Percentiles rank a stretch among this genome's conserved stretches.
phyloP scores from a whole-genome alignment of 2,113 vertebrate genomes.

The Maccullochella peelii region DNA sequence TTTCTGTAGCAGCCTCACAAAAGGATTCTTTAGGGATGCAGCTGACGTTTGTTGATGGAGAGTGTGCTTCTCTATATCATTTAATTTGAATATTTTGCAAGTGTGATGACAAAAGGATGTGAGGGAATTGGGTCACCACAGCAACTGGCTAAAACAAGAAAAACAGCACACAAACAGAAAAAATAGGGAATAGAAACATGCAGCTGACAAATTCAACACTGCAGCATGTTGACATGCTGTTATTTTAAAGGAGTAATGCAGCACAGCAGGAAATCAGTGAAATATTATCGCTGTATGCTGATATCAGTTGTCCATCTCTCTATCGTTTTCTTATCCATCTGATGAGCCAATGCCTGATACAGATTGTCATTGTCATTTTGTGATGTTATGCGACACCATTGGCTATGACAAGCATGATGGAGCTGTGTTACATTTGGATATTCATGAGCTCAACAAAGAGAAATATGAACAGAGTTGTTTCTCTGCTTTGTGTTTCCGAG shows the following conservation, averaged over 20 bases:
- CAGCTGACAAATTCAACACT: neutral
- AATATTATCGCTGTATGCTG: neutral
- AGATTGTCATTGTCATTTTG: neutral
- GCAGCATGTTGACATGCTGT: neutral
- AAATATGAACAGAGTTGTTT: neutral
- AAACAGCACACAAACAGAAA: neutral
- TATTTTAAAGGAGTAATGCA: constrained; percentile 13
- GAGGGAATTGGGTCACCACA: constrained; percentile 56
- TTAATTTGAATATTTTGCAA: constrained; percentile 37
- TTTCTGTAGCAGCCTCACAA: no score
- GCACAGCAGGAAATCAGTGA: neutral
- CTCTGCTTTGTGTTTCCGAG: neutral
- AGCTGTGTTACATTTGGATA: constrained; percentile 18
- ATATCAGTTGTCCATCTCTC: neutral
- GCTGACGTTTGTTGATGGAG: constrained; percentile 14
- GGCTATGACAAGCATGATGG: neutral
- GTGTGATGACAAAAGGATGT: neutral
- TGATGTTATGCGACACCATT: constrained; percentile 20
- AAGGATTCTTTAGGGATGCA: neutral
- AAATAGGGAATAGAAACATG: neutral
- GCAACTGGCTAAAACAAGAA: neutral
- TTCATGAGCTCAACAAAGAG: constrained; percentile 40
- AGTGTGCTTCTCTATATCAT: constrained; percentile 7
- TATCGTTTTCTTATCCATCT: neutral
- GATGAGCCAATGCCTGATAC: neutral